These are phyloP conservation scores for Aix galericulata DNA, from an alignment of 2,113 vertebrate species.

Conservation along the genomic window DNA sequence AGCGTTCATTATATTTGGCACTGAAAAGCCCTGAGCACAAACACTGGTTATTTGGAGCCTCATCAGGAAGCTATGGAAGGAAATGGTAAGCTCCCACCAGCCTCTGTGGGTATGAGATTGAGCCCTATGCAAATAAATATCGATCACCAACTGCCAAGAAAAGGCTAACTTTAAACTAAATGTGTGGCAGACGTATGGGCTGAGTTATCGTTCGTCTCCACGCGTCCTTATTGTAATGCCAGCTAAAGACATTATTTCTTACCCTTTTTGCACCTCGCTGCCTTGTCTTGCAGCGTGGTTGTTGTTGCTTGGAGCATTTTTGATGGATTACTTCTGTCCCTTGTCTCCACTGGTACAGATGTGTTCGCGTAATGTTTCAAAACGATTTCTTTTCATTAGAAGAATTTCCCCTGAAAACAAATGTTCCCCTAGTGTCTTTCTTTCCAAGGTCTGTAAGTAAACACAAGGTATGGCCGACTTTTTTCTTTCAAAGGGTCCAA, in stretches of 20 bases:
- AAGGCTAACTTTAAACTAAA: neutral
- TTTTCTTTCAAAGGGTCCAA: slow-evolving; percentile 38
- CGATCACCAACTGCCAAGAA: neutral
- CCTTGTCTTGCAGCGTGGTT: neutral
- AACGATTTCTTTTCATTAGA: neutral
- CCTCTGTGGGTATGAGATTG: slow-evolving; percentile 38
- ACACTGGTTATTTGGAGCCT: neutral
- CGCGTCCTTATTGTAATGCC: neutral
- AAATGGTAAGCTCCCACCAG: slow-evolving; percentile 34
- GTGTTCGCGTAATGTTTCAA: neutral
- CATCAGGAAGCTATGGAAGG: neutral
- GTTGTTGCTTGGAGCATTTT: neutral
- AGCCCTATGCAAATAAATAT: neutral
- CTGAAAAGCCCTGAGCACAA: slow-evolving; percentile 24
- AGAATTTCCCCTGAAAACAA: slow-evolving; percentile 4
- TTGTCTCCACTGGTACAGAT: neutral
- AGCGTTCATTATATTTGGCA: slow-evolving; percentile 50
- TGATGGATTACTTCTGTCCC: neutral
- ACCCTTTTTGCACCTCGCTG: neutral
- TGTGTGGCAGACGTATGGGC: neutral
- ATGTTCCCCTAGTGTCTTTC: slow-evolving; percentile 15
- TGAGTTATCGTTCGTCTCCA: neutral
- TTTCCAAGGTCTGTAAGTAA: slow-evolving; percentile 6
- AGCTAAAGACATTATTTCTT: neutral
- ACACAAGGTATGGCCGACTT: slow-evolving; percentile 18